Evolutionary conservation across 2,797 vertebrate genomes (phyloP).

Genomic region (Lepus townsendii): DNA sequence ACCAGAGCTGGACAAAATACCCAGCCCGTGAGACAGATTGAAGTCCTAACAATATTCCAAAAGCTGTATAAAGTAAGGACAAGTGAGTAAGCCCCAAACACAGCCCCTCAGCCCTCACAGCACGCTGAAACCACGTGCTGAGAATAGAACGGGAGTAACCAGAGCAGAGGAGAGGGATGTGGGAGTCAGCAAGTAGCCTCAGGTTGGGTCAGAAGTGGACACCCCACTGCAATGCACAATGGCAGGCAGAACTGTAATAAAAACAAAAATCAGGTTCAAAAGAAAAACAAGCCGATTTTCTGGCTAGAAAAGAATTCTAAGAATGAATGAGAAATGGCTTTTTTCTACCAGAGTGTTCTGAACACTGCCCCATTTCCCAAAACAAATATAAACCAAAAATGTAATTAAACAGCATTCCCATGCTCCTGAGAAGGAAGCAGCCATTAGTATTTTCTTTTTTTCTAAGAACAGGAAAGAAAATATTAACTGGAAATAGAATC

Average conservation of each 20-base stretch:
- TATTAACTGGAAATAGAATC: slow-evolving; percentile 15
- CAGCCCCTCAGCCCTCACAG: neutral
- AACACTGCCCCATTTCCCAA: slow-evolving; percentile 60
- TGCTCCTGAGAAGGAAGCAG: neutral
- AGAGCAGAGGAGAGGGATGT: neutral
- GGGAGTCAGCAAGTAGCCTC: neutral
- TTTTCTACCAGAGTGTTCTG: slow-evolving; percentile 62
- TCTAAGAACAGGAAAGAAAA: slow-evolving; percentile 57
- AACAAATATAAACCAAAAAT: slow-evolving; percentile 72
- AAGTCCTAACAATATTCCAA: neutral
- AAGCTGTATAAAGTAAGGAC: neutral
- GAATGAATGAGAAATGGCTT: slow-evolving; percentile 67
- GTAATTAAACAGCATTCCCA: slow-evolving; percentile 61
- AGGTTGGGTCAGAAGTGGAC: neutral
- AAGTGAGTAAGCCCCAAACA: neutral
- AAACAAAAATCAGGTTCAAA: neutral
- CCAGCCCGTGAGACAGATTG: neutral
- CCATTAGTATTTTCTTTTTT: slow-evolving; percentile 43
- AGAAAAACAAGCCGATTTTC: slow-evolving; percentile 50
- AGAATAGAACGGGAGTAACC: neutral
- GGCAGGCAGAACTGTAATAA: neutral
- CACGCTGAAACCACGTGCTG: neutral
- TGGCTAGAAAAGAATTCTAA: slow-evolving; percentile 26
- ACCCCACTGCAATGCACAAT: neutral
- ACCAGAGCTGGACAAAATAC: neutral